Percentiles rank a stretch among this genome's conserved stretches.
These are phyloP conservation scores for Lethenteron reissneri DNA, from an alignment of 2,113 vertebrate species.

Conservation along the genomic window DNA sequence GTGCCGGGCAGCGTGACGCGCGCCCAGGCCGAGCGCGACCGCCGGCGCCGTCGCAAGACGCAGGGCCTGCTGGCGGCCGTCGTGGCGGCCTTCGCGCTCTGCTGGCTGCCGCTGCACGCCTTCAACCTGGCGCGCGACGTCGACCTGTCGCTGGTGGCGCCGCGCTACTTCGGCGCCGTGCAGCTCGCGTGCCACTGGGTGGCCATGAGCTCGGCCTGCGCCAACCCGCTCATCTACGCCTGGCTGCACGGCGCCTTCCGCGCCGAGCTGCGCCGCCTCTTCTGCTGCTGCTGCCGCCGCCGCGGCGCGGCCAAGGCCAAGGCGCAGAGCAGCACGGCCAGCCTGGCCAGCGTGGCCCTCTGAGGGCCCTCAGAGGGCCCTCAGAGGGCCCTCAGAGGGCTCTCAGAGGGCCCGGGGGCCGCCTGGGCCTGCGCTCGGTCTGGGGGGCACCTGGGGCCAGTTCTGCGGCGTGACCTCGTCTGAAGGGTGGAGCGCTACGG, in stretches of 20 bases:
- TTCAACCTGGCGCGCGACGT: slow-evolving; percentile 75
- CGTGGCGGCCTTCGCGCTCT: slow-evolving; percentile 65
- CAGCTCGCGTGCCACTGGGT: slow-evolving; percentile 64
- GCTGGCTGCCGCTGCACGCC: slow-evolving; percentile 70
- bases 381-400: too few species aligned
- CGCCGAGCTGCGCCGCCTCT: slow-evolving; percentile 49
- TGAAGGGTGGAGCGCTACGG: too few species aligned
- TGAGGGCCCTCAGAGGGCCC: too few species aligned
- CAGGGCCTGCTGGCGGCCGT: slow-evolving; percentile 75
- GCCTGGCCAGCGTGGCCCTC: too few species aligned
- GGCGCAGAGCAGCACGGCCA: too few species aligned
- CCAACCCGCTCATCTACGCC: slow-evolving; percentile 76
- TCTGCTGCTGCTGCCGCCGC: slow-evolving; percentile 28
- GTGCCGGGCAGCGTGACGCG: slow-evolving; percentile 26
- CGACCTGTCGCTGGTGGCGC: slow-evolving; percentile 36
- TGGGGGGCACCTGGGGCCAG: too few species aligned
- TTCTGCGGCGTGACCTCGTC: too few species aligned
- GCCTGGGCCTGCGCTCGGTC: too few species aligned
- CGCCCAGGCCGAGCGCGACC: slow-evolving; percentile 36
- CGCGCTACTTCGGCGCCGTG: slow-evolving; percentile 64
- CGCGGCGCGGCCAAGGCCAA: too few species aligned
- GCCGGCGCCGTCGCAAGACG: slow-evolving; percentile 47
- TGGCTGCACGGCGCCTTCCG: slow-evolving; percentile 93
- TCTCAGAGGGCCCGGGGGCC: too few species aligned
- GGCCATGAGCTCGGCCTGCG: slow-evolving; percentile 77